Base-by-base conservation (phyloP, 2,888 invertebrate genomes). In the Ischnus inquisitorius region DNA sequence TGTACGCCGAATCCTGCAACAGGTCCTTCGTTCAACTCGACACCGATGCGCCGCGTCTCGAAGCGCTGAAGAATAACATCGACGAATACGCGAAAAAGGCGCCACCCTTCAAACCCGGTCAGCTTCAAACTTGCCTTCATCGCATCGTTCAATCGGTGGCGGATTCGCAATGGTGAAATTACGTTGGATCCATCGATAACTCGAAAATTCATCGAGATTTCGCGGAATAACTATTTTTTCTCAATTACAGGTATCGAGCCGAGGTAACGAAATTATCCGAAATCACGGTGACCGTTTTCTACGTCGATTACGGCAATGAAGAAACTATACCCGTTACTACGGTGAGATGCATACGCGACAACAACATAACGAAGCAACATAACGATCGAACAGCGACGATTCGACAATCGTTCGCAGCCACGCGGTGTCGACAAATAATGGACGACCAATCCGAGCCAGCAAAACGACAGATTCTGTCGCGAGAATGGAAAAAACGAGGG, bases 221-320 rank as follows among this genome's bases (percentile, higher is more conserved):
- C n/a, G n/a, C n/a, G n/a, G n/a, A n/a, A n/a, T n/a, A n/a, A n/a
- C n/a, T n/a, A n/a, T n/a, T n/a, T n/a, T n/a, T n/a, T 14, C 3
- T 34, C 4, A 8, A 65, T 48, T 87, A 16, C 51, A 93, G 93
- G 93, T 99, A 99, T 93, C 95, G 99, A 87, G 99, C 98, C 0
- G 95, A 96, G 91, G 95, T 99, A 8, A 94, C 96, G 84, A 95
- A 95, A 51, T 94, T 95, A 46, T 94, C 94, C 1, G 94, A 94
- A 4, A 94, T 94, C 46, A 95, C 95, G 84, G 95, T 96, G 0
- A 94, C 95, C 77, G 97, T 99, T 0, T 95, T 96, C 2, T 99
- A 98, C 94, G 96, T 99, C 19, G 99, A 99, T 94, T 99, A 97
- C 94, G 99, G 99, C 5, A 99, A 99, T 94, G 97, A 97, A 90